phyloP scores from a whole-genome alignment of 1,140 invertebrate species.

The Oreohelix idahoensis region DNA sequence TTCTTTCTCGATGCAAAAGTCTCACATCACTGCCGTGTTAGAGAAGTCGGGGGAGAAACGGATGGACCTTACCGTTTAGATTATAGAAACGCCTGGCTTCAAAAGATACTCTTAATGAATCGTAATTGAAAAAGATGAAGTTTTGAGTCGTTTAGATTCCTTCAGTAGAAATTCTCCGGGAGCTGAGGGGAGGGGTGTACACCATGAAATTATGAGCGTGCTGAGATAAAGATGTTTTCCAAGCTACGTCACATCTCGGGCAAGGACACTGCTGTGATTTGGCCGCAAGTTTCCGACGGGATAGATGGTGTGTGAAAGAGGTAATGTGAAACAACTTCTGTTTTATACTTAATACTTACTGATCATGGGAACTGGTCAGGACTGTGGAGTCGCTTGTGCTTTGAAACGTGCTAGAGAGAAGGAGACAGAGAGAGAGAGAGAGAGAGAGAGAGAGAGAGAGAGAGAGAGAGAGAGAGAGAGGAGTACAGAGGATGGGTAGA shows the following conservation, averaged over 20 bases:
- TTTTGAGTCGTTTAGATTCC: neutral
- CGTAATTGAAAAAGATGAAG: neutral
- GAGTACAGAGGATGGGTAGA: neutral
- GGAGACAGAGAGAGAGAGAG: slow-evolving; percentile 1
- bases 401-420: too few species aligned
- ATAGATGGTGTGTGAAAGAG: neutral
- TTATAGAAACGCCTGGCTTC: neutral
- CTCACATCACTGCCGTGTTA: too few species aligned
- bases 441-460: slow-evolving; percentile 6
- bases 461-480: slow-evolving; percentile 7
- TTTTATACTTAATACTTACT: too few species aligned
- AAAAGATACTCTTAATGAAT: neutral
- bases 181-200: too few species aligned
- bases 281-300: neutral
- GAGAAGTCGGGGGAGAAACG: neutral
- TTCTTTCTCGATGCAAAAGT: too few species aligned
- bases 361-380: too few species aligned
- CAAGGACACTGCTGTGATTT: neutral
- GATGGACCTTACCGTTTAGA: neutral
- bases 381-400: too few species aligned
- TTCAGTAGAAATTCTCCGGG: neutral
- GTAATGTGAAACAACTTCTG: too few species aligned
- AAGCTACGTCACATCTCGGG: neutral
- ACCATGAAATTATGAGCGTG: neutral
- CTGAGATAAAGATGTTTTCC: neutral